Evolutionary conservation across 2,888 invertebrate genomes (phyloP), one percentile per base, ranked within the genome.

Genomic region (Timandra comae): DNA sequence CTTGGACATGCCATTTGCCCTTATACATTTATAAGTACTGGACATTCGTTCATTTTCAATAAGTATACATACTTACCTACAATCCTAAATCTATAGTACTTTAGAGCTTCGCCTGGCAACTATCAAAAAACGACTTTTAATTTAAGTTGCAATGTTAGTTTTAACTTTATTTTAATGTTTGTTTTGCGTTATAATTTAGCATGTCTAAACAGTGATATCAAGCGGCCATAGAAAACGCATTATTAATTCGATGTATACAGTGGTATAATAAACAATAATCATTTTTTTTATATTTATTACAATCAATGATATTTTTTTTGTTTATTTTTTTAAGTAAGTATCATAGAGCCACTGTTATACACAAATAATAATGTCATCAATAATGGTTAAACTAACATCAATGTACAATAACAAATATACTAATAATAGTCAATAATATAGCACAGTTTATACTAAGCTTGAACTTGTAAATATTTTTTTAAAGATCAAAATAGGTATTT

Each of bases 401-500:
- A 44, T 52, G 44, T 51, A 50, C 46, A 47, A 47, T 43, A 41
- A 52, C 41, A 45, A 42, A 37, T 39, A 46, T 32, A 32, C 29
- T 33, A 31, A 30, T 34, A 33, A 40, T 40, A 46, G 40, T 31
- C 25, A 46, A 46, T 51, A 50, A 63, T 46, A 62, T 76, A 74
- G 71, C 62, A 63, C 67, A 62, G 58, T 68, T 70, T 64, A 44
- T 57, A 63, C 63, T 76, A 75, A 75, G 79, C 75, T 73, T 77
- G 66, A 67, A 67, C 67, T 55, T 82, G 84, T 82, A 84, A 72
- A 84, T 82, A 80, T 58, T 61, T 67, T n/a, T 56, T 63, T 72
- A 79, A 66, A 71, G 56, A 73, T 73, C 73, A 68, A 63, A 16
- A 16, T 16, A 16, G 16, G 7, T 73, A 72, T 78, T 74, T 77